Conservation (phyloP, 1,140 invertebrate genomes). For the Melitaea cinxia region DNA sequence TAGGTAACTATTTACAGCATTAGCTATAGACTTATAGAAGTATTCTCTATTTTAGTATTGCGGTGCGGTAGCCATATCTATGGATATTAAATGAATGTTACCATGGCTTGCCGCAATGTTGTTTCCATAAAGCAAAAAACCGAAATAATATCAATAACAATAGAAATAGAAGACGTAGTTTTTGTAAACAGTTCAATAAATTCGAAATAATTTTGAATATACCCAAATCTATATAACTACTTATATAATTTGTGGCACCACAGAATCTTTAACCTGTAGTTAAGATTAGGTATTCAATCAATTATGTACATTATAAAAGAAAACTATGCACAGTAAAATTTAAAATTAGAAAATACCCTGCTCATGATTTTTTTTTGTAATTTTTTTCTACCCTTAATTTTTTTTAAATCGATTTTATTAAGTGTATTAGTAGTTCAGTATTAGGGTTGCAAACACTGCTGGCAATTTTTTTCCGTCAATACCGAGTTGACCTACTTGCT, state of each 20-base stretch:
- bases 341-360: too few relatives aligned
- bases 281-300: too few relatives aligned
- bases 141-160: neutral
- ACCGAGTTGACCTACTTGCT: constrained; percentile 62
- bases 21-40: constrained; percentile 15
- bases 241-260: too few relatives aligned
- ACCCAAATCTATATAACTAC: too few relatives aligned
- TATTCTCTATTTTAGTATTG: constrained; percentile 17
- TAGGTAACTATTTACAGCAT: constrained; percentile 1
- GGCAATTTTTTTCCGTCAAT: constrained; percentile 29
- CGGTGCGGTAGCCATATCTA: constrained; percentile 17
- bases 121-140: constrained; percentile 12
- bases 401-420: neutral
- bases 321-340: too few relatives aligned
- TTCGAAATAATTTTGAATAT: too few relatives aligned
- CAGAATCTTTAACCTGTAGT: too few relatives aligned
- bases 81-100: constrained; percentile 21
- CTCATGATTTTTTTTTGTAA: neutral
- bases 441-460: neutral
- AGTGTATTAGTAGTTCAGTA: neutral
- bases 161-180: neutral
- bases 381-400: neutral
- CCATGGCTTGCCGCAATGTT: constrained; percentile 15
- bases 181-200: too few relatives aligned
- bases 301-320: too few relatives aligned